These are phyloP conservation scores for Caenorhabditis afra DNA, from an alignment of 2,888 invertebrate species.

Conservation along the genomic window DNA sequence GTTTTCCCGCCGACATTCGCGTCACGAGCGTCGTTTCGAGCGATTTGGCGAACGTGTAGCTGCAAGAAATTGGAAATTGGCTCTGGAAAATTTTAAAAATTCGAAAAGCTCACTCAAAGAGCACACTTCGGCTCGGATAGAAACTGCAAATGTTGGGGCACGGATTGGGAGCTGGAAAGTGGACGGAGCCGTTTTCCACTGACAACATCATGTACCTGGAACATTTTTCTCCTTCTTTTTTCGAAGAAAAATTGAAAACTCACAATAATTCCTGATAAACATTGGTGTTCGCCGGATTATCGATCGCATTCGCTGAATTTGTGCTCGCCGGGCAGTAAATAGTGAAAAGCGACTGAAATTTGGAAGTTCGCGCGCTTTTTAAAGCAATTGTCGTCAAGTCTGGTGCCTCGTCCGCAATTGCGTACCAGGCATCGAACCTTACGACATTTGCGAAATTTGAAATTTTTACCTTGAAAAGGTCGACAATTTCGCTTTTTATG, in stretches of 20 bases:
- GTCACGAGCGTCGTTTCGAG: slow-evolving; percentile 55
- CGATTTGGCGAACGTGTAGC: slow-evolving; percentile 64
- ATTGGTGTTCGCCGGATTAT: slow-evolving; percentile 57
- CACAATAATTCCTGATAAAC: slow-evolving; percentile 66
- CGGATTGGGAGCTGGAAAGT: slow-evolving; percentile 57
- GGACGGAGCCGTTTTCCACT: slow-evolving; percentile 41
- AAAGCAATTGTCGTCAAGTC: neutral
- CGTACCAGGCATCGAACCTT: too few species aligned
- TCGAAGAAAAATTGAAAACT: slow-evolving; percentile 19
- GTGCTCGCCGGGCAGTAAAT: slow-evolving; percentile 71
- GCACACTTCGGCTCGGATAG: slow-evolving; percentile 43
- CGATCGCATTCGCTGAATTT: slow-evolving; percentile 64
- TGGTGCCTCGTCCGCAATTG: too few species aligned
- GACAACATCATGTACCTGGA: slow-evolving; percentile 52
- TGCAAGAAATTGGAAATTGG: slow-evolving; percentile 13
- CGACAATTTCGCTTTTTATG: slow-evolving; percentile 42
- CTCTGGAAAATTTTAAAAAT: neutral
- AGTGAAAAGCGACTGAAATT: slow-evolving; percentile 65
- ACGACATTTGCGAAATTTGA: too few species aligned
- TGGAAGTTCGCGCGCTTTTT: too few species aligned
- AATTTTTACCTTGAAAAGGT: slow-evolving; percentile 55
- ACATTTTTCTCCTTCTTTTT: too few species aligned
- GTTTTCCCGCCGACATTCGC: slow-evolving; percentile 24
- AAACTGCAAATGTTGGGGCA: slow-evolving; percentile 47
- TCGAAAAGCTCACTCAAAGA: slow-evolving; percentile 34